A percentile compares a stretch with the other conserved stretches of the same genome.
Evolutionary conservation across 2,888 invertebrate genomes (phyloP).

Genomic region (Apamea monoglypha): DNA sequence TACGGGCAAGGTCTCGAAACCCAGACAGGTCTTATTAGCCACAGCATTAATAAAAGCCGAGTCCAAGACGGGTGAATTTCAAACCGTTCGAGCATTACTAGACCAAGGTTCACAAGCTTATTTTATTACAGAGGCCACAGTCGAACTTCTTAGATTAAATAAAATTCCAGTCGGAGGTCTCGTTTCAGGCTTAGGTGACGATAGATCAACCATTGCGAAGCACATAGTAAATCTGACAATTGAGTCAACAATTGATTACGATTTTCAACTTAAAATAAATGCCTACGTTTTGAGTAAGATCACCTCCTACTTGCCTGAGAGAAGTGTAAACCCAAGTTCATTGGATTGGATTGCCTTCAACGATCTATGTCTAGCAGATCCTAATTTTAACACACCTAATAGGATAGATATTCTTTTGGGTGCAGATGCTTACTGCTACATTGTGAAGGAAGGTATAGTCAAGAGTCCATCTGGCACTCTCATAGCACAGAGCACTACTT

Average conservation of each 20-base stretch:
- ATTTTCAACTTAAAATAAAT: no score
- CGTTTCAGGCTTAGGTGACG: no score
- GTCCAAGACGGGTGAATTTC: slow-evolving; percentile 37
- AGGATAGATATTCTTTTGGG: no score
- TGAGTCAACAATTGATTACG: background rate
- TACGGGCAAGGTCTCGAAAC: slow-evolving; percentile 12
- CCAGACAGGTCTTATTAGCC: slow-evolving; percentile 61
- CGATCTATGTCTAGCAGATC: background rate
- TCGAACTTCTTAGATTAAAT: no score
- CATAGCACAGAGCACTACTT: no score
- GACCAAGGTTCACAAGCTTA: no score
- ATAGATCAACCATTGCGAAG: slow-evolving; percentile 18
- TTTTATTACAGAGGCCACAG: no score
- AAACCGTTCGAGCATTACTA: slow-evolving; percentile 54
- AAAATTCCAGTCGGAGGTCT: slow-evolving; percentile 46
- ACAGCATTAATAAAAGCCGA: slow-evolving; percentile 62
- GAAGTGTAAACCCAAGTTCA: background rate
- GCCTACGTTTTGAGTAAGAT: no score
- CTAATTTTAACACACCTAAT: background rate
- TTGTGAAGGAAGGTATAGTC: no score
- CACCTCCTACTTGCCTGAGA: slow-evolving; percentile 33
- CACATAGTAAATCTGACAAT: slow-evolving; percentile 13
- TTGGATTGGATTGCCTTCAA: background rate
- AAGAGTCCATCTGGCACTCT: no score
- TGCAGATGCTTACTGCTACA: no score